Conservation (phyloP, 2,888 invertebrate genomes). For the Graphium colonna region DNA sequence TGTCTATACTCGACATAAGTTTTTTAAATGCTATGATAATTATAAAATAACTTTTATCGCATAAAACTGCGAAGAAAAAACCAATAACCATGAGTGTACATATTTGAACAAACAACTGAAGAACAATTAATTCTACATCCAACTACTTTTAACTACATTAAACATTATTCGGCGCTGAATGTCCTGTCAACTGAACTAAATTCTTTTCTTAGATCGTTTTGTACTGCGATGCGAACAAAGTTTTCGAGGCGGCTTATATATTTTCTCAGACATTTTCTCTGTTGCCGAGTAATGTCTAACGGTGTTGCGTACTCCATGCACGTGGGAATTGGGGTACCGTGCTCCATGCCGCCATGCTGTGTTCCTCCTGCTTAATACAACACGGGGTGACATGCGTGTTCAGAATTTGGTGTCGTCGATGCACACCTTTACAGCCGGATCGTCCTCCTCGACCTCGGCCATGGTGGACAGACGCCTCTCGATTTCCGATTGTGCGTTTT, state of each 20-base stretch:
- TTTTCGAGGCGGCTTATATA: background rate
- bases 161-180: conserved; percentile 21
- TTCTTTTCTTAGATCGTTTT: background rate
- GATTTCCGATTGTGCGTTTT: conserved; percentile 82
- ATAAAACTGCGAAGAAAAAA: background rate
- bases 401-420: conserved; percentile 73
- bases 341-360: conserved; percentile 42
- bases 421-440: conserved; percentile 78
- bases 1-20: no score
- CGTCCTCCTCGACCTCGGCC: conserved; percentile 92
- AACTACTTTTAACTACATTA: conserved; percentile 10
- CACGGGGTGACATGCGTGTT: conserved; percentile 38
- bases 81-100: background rate
- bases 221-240: background rate
- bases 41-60: no score
- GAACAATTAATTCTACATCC: conserved; percentile 1
- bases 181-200: background rate
- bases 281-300: conserved; percentile 22
- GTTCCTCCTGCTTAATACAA: conserved; percentile 34
- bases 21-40: no score
- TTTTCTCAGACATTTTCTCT: background rate
- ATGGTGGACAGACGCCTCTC: conserved; percentile 89
- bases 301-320: conserved; percentile 30
- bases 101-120: background rate
- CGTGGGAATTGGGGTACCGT: conserved; percentile 38